A percentile compares a stretch with the other conserved stretches of the same genome.
These are phyloP conservation scores for Orthochromis indermauri DNA, from an alignment of 2,113 vertebrate genomes.

Conservation along the genomic window DNA sequence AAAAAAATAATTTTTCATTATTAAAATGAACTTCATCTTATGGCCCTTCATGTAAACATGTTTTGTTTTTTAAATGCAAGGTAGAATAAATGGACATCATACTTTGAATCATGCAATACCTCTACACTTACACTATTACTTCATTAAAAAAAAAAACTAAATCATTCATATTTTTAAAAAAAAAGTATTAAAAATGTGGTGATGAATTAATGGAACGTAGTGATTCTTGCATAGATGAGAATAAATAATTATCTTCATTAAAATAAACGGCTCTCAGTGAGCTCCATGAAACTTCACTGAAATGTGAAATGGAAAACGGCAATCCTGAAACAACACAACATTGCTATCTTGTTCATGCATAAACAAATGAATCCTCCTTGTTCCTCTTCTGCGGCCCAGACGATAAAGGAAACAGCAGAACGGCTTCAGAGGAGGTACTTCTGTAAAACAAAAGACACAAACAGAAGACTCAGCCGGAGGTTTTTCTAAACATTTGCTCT, in stretches of 20 bases:
- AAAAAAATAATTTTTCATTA: neutral
- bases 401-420: neutral
- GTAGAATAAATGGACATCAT: neutral
- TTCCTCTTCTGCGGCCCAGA: neutral
- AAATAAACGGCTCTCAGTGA: neutral
- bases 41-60: neutral
- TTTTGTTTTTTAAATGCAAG: neutral
- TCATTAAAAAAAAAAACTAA: neutral
- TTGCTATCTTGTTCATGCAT: neutral
- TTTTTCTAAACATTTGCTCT: neutral
- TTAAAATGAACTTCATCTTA: neutral
- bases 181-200: neutral
- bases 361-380: neutral
- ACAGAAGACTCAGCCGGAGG: neutral
- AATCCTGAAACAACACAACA: neutral
- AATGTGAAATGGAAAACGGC: neutral
- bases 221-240: neutral
- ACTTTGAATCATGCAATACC: neutral
- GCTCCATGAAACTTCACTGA: neutral
- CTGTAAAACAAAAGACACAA: slow-evolving; percentile 11
- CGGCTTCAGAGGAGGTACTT: slow-evolving; percentile 29
- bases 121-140: neutral
- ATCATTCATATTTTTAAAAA: accelerated
- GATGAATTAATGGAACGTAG: neutral
- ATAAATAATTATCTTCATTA: slow-evolving; percentile 24